These are phyloP conservation scores for Vimba vimba DNA, from an alignment of 2,113 vertebrate genomes.

Conservation along the genomic window DNA sequence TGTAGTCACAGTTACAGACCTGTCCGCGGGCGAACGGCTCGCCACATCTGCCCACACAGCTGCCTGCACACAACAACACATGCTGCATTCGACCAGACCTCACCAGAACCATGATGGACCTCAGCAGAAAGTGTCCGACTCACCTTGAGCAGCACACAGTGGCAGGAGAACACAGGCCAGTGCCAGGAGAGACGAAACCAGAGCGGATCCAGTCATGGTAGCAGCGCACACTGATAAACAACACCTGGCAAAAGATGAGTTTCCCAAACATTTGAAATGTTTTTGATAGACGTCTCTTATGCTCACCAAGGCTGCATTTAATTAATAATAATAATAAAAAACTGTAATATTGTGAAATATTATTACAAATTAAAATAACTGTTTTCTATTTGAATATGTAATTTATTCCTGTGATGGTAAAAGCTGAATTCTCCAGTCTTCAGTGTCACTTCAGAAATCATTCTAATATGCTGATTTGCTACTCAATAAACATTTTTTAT, in stretches of 20 bases:
- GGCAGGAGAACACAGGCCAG: slow-evolving; percentile 41
- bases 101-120: not conserved
- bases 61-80: slow-evolving; percentile 73
- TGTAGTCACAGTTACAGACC: slow-evolving; percentile 86
- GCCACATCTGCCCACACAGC: slow-evolving; percentile 90
- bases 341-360: too few relatives aligned
- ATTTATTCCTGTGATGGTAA: too few relatives aligned
- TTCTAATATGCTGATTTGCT: too few relatives aligned
- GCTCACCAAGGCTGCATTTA: too few relatives aligned
- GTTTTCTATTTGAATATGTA: too few relatives aligned
- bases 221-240: not conserved
- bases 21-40: slow-evolving; percentile 83
- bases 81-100: slow-evolving; percentile 49
- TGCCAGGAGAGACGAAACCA: slow-evolving; percentile 44
- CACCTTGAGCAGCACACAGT: slow-evolving; percentile 57
- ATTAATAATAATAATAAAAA: too few relatives aligned
- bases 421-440: too few relatives aligned
- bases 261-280: not conserved
- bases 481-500: too few relatives aligned
- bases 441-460: too few relatives aligned
- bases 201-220: slow-evolving; percentile 49
- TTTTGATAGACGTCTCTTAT: too few relatives aligned
- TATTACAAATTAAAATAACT: too few relatives aligned
- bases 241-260: too few relatives aligned
- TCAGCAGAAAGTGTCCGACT: not conserved